Conservation (phyloP, 92 coral and sea anemone species). For the Palythoa grandiflora region DNA sequence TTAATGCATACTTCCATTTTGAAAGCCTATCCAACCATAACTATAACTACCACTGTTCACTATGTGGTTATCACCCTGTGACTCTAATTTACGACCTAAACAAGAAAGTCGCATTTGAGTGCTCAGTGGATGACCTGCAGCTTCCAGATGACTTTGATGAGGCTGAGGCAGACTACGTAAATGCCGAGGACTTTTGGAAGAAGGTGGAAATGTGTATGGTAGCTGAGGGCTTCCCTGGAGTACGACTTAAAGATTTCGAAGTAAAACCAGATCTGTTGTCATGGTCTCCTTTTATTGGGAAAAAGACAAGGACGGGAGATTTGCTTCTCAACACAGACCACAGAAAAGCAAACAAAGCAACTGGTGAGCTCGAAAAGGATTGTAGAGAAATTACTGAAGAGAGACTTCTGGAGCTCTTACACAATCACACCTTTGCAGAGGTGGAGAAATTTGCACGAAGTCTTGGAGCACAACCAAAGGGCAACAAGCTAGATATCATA, state of each 20-base stretch:
- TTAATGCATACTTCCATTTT: slow-evolving; percentile 62
- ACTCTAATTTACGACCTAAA: slow-evolving; percentile 53
- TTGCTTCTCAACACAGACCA: slow-evolving; percentile 63
- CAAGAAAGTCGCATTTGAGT: slow-evolving; percentile 63
- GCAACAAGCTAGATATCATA: slow-evolving; percentile 63
- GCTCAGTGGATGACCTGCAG: slow-evolving; percentile 46
- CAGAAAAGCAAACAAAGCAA: slow-evolving; percentile 41
- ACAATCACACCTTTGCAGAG: slow-evolving; percentile 57
- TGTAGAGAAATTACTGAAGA: slow-evolving; percentile 68
- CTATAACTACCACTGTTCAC: slow-evolving; percentile 51
- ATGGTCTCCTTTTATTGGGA: slow-evolving; percentile 70
- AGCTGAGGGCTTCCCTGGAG: slow-evolving; percentile 50
- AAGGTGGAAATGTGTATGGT: slow-evolving; percentile 61
- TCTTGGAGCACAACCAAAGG: slow-evolving; percentile 49
- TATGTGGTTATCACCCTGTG: slow-evolving; percentile 62
- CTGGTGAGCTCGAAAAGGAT: slow-evolving; percentile 57
- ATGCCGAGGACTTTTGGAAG: slow-evolving; percentile 57
- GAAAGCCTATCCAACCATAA: slow-evolving; percentile 51
- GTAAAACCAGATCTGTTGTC: slow-evolving; percentile 53
- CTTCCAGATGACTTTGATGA: slow-evolving; percentile 52
- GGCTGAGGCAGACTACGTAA: slow-evolving; percentile 43
- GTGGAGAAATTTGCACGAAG: slow-evolving; percentile 38
- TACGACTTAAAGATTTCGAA: background rate
- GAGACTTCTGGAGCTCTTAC: slow-evolving; percentile 54
- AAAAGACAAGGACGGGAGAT: slow-evolving; percentile 38